Conservation (phyloP, 2,113 vertebrate genomes). For the Amazona vittata region DNA sequence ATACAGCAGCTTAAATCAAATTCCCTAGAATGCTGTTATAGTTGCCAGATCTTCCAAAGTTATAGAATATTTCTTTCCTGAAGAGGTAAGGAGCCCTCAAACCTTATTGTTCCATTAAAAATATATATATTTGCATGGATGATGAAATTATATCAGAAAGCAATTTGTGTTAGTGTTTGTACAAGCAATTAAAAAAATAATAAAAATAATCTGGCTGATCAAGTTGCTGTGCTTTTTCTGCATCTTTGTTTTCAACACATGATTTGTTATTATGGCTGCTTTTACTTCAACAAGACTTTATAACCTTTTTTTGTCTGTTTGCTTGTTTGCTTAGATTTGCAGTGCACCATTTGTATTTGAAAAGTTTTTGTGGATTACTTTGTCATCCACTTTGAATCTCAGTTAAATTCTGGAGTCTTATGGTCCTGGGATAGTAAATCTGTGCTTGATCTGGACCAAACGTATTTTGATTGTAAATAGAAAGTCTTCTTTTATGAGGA, state of each 20-base stretch:
- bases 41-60: background rate
- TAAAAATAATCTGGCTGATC: background rate
- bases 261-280: conserved; percentile 30
- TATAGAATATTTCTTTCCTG: background rate
- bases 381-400: conserved; percentile 29
- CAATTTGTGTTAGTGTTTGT: background rate
- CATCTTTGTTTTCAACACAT: conserved; percentile 42
- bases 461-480: conserved; percentile 82
- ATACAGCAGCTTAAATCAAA: conserved; percentile 4
- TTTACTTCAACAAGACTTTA: conserved; percentile 45
- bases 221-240: background rate
- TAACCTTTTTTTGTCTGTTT: background rate
- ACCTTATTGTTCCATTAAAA: background rate
- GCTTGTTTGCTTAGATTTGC: background rate
- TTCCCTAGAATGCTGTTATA: background rate
- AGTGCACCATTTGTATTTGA: background rate
- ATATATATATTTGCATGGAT: background rate
- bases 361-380: conserved; percentile 43
- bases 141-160: conserved; percentile 8
- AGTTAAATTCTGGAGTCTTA: conserved; percentile 59
- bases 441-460: conserved; percentile 71
- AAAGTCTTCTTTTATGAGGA: conserved; percentile 82
- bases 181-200: background rate
- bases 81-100: background rate
- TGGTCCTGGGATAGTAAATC: conserved; percentile 65